Percentiles rank a stretch among this genome's conserved stretches.
Evolutionary conservation across 2,113 vertebrate genomes (phyloP).

Genomic region (Takifugu flavidus): DNA sequence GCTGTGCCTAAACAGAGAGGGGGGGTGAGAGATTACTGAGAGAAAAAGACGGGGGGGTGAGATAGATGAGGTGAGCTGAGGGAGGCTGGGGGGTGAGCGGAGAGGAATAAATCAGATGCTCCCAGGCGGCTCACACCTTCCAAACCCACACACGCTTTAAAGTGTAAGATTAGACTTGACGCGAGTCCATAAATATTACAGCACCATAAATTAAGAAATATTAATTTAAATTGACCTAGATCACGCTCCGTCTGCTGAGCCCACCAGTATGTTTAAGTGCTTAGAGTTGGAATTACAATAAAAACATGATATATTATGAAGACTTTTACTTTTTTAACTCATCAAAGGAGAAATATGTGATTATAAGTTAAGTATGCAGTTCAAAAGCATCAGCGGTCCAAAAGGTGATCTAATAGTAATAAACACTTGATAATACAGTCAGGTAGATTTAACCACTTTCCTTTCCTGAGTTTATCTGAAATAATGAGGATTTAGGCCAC

Average conservation of each 20-base stretch:
- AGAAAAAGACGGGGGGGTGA: neutral
- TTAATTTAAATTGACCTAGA: slow-evolving; percentile 13
- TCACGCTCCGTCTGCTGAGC: slow-evolving; percentile 1
- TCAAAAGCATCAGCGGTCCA: too few species aligned
- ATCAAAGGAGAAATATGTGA: too few species aligned
- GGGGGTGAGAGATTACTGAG: neutral
- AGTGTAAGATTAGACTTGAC: neutral
- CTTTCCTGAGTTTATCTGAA: too few species aligned
- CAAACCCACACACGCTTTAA: neutral
- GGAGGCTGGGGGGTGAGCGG: neutral
- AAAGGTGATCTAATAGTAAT: too few species aligned
- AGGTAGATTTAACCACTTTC: too few species aligned
- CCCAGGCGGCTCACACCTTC: neutral
- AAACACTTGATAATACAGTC: too few species aligned
- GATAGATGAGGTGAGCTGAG: neutral
- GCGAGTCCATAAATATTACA: slow-evolving; percentile 8
- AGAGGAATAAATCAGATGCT: neutral
- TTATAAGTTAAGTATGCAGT: too few species aligned
- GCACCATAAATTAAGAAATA: neutral
- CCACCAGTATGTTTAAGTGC: neutral
- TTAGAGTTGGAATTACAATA: neutral
- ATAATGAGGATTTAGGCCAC: too few species aligned
- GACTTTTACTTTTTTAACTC: too few species aligned
- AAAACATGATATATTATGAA: neutral
- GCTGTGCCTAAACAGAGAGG: slow-evolving; percentile 83